Evolutionary conservation across 2,888 invertebrate species (phyloP).

Genomic region (Aelia acuminata): DNA sequence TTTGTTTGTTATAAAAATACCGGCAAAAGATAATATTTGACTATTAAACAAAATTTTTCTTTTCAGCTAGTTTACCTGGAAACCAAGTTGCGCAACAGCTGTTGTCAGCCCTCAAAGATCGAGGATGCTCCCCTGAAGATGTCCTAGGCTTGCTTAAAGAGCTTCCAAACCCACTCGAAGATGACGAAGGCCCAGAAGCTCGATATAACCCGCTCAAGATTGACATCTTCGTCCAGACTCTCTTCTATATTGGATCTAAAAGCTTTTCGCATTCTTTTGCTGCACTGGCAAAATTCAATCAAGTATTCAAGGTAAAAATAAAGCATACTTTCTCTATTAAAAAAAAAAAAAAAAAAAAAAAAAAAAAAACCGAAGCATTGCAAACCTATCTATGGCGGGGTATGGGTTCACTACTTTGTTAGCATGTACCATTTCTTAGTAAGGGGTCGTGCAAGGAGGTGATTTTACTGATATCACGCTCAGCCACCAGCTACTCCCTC

Average conservation of each 20-base stretch:
- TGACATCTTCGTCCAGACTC: slow-evolving; percentile 95
- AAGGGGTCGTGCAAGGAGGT: too few species aligned
- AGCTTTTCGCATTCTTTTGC: slow-evolving; percentile 99
- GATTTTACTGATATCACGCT: too few species aligned
- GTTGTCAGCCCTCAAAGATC: slow-evolving; percentile 88
- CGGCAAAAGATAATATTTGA: background rate
- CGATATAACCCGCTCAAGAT: slow-evolving; percentile 94
- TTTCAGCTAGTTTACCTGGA: slow-evolving; percentile 76
- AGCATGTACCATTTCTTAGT: too few species aligned
- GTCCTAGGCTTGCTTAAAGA: slow-evolving; percentile 89
- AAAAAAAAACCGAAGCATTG: too few species aligned
- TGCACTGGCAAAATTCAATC: slow-evolving; percentile 96
- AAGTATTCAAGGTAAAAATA: slow-evolving; percentile 83
- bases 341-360: too few species aligned
- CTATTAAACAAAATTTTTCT: background rate
- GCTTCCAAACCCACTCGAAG: slow-evolving; percentile 82
- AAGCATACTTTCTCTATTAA: slow-evolving; percentile 56
- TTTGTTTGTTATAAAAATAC: background rate
- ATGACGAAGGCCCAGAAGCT: slow-evolving; percentile 73
- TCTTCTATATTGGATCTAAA: slow-evolving; percentile 94
- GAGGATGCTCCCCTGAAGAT: slow-evolving; percentile 88
- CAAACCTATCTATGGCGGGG: too few species aligned
- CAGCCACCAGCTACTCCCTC: too few species aligned
- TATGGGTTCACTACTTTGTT: too few species aligned
- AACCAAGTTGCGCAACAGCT: slow-evolving; percentile 89